Conservation (phyloP, 2,797 vertebrate genomes). For the Hybognathus amarus region DNA sequence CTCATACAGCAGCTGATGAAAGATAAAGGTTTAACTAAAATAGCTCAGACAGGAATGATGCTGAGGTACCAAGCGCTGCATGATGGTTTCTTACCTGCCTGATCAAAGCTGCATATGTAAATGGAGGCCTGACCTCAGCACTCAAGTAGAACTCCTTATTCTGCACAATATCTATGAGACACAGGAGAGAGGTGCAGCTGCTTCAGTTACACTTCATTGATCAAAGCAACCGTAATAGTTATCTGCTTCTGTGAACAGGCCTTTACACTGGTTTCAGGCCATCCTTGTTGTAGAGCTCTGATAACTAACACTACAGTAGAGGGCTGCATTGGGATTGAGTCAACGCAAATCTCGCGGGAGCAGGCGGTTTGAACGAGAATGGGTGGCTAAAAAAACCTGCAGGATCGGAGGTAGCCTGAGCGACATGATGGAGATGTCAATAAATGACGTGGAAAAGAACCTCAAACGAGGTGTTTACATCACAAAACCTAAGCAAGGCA, state of each 20-base stretch:
- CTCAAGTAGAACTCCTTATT: slow-evolving; percentile 99
- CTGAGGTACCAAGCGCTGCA: background rate
- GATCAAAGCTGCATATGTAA: slow-evolving; percentile 98
- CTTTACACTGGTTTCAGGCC: too few relatives aligned
- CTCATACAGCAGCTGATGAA: background rate
- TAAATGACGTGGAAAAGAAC: too few relatives aligned
- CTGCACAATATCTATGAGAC: slow-evolving; percentile 92
- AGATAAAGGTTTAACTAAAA: background rate
- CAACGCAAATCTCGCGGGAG: too few relatives aligned
- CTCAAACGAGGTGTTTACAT: too few relatives aligned
- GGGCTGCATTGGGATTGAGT: too few relatives aligned
- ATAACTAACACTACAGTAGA: background rate
- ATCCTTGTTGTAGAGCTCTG: background rate
- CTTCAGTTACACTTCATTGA: background rate
- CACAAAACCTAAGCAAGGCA: too few relatives aligned
- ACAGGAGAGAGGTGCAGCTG: background rate
- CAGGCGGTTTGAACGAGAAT: too few relatives aligned
- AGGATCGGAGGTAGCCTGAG: too few relatives aligned
- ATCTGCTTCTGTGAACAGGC: too few relatives aligned
- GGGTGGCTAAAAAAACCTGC: too few relatives aligned
- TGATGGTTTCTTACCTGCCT: slow-evolving; percentile 87
- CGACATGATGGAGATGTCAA: too few relatives aligned
- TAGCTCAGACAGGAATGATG: background rate
- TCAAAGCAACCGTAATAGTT: background rate
- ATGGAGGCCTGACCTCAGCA: slow-evolving; percentile 96